A percentile compares a stretch with the other conserved stretches of the same genome.
These are phyloP conservation scores for Podiceps cristatus DNA, from an alignment of 2,113 vertebrate species.

Conservation along the genomic window DNA sequence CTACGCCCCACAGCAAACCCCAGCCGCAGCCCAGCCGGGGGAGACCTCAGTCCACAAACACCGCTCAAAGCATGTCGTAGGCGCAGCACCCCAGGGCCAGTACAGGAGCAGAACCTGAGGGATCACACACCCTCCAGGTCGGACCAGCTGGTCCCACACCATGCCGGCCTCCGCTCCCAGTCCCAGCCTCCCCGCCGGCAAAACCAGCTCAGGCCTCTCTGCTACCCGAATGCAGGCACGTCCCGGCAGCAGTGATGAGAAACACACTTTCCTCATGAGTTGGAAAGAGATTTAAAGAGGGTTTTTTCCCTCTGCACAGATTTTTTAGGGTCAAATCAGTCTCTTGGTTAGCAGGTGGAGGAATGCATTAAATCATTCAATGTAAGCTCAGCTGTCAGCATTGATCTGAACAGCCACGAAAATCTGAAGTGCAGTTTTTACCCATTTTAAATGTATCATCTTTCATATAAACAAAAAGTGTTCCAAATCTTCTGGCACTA, in stretches of 20 bases:
- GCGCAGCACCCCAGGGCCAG: accelerated
- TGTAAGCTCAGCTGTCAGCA: neutral
- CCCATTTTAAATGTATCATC: neutral
- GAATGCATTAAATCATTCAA: neutral
- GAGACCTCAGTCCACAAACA: neutral
- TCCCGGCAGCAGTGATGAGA: neutral
- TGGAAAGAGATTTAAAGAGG: neutral
- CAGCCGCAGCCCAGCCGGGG: too few relatives aligned
- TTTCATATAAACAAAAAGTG: neutral
- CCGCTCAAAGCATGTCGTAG: neutral
- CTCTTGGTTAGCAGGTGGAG: conserved; percentile 9
- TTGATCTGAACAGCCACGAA: neutral
- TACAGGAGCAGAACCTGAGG: neutral
- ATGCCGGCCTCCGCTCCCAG: accelerated
- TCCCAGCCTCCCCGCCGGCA: neutral
- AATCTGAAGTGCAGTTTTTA: neutral
- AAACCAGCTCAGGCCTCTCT: neutral
- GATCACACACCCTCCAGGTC: neutral
- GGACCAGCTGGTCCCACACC: neutral
- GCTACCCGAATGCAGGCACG: neutral
- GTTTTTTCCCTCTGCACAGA: neutral
- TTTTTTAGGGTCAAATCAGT: neutral
- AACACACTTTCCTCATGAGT: neutral
- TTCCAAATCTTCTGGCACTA: neutral
- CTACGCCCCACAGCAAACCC: accelerated